phyloP scores from a whole-genome alignment of 1,140 invertebrate genomes.

The Cheumatopsyche charites region DNA sequence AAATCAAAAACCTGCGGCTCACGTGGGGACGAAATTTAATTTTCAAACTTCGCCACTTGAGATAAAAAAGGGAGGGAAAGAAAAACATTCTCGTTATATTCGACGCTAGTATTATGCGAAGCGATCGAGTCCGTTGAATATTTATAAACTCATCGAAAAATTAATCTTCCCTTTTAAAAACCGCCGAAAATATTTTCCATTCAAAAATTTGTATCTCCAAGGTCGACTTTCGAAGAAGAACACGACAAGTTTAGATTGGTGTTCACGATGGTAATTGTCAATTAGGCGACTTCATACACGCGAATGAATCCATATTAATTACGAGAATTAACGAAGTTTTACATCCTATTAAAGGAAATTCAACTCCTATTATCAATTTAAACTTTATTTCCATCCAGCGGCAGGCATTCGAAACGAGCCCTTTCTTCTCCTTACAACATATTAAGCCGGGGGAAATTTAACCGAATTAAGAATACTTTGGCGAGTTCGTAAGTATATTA shows the following conservation, averaged over 20 bases:
- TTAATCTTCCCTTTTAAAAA: not conserved
- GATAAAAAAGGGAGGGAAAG: not conserved
- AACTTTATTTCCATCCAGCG: constrained; percentile 19
- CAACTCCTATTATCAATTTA: constrained; percentile 31
- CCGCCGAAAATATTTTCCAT: not conserved
- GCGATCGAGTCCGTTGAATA: constrained; percentile 17
- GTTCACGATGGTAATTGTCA: not conserved
- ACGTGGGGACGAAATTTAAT: constrained; percentile 31
- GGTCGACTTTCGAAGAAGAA: no score
- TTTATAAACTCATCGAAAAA: constrained; percentile 26
- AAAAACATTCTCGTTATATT: not conserved
- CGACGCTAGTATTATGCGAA: constrained; percentile 21
- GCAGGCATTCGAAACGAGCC: constrained; percentile 15
- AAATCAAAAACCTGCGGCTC: constrained; percentile 30
- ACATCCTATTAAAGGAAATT: constrained; percentile 28
- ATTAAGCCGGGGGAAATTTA: constrained; percentile 26
- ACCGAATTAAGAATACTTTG: constrained; percentile 38
- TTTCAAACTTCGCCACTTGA: constrained; percentile 5
- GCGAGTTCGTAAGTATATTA: constrained; percentile 34
- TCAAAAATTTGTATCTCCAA: not conserved
- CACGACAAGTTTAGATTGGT: no score
- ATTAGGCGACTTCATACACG: constrained; percentile 1
- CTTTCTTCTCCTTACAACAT: constrained; percentile 20
- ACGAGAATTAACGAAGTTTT: constrained; percentile 3
- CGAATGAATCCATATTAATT: constrained; percentile 19